phyloP scores from a whole-genome alignment of 2,888 invertebrate genomes.

The Mesochorus sp. region DNA sequence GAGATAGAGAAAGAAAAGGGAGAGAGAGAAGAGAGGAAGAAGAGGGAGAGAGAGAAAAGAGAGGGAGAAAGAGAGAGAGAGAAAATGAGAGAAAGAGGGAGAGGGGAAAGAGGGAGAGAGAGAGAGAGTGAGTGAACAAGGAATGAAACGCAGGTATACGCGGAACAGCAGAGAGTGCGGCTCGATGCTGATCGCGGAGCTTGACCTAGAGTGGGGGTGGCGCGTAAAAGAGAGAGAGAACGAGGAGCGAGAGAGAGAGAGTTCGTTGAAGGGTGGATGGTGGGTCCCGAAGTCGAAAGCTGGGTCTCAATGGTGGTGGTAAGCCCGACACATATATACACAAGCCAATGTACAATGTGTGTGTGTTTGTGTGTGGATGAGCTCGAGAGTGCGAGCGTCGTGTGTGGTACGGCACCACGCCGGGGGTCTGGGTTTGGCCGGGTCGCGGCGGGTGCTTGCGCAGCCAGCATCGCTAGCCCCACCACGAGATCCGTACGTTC shows the following conservation, averaged over 20 bases:
- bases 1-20: no score
- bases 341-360: no score
- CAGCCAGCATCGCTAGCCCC: slow-evolving; percentile 51
- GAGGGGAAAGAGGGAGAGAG: no score
- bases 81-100: not conserved
- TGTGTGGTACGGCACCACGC: slow-evolving; percentile 54
- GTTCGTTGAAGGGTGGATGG: not conserved
- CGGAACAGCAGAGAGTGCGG: slow-evolving; percentile 65
- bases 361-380: slow-evolving; percentile 50
- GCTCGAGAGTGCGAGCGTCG: slow-evolving; percentile 65
- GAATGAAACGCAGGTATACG: slow-evolving; percentile 63
- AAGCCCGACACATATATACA: no score
- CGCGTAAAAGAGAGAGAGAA: not conserved
- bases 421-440: slow-evolving; percentile 69
- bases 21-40: no score
- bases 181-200: slow-evolving; percentile 74
- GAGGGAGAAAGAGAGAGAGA: no score
- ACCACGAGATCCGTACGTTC: slow-evolving; percentile 1
- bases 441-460: slow-evolving; percentile 68
- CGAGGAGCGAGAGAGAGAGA: no score
- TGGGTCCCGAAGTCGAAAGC: slow-evolving; percentile 33
- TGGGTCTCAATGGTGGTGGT: slow-evolving; percentile 10
- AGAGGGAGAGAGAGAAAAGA: no score
- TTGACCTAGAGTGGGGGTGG: slow-evolving; percentile 61
- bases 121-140: slow-evolving; percentile 59